Conservation (phyloP, 2,113 vertebrate genomes). For the Seriola rivoliana region DNA sequence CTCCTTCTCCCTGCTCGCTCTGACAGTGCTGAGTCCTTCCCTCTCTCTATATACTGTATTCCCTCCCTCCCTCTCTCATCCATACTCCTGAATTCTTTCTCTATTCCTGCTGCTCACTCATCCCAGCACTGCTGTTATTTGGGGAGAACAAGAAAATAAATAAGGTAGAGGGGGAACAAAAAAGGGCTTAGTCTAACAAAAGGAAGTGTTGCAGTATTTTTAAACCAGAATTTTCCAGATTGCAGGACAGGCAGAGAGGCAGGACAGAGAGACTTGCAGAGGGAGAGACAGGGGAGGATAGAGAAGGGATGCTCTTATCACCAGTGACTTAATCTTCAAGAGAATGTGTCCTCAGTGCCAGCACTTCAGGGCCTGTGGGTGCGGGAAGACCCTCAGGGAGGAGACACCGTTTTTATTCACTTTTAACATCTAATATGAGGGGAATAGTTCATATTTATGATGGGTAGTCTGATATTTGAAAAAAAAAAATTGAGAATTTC, state of each 20-base stretch:
- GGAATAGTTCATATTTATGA: neutral
- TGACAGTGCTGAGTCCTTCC: slow-evolving; percentile 61
- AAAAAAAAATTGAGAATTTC: neutral
- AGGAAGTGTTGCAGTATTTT: slow-evolving; percentile 74
- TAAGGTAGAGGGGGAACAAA: slow-evolving; percentile 73
- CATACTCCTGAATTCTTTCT: slow-evolving; percentile 17
- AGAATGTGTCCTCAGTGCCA: slow-evolving; percentile 36
- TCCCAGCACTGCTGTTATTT: slow-evolving; percentile 71
- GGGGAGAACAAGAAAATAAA: slow-evolving; percentile 78
- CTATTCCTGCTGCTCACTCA: slow-evolving; percentile 16
- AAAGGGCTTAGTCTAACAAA: slow-evolving; percentile 75
- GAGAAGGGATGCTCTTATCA: slow-evolving; percentile 58
- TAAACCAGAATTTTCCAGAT: slow-evolving; percentile 66
- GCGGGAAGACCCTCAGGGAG: slow-evolving; percentile 16
- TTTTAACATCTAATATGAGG: neutral
- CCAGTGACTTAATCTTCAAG: slow-evolving; percentile 48
- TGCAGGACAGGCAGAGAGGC: slow-evolving; percentile 33
- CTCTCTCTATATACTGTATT: slow-evolving; percentile 46
- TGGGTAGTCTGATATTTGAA: neutral
- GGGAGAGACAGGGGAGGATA: slow-evolving; percentile 26
- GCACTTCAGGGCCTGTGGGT: slow-evolving; percentile 18
- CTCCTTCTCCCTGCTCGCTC: slow-evolving; percentile 62
- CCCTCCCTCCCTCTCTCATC: slow-evolving; percentile 27
- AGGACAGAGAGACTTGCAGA: slow-evolving; percentile 22
- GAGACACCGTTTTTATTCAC: slow-evolving; percentile 17